Evolutionary conservation across 2,797 vertebrate species (phyloP).

Genomic region (Mormyrus proboscirostris): DNA sequence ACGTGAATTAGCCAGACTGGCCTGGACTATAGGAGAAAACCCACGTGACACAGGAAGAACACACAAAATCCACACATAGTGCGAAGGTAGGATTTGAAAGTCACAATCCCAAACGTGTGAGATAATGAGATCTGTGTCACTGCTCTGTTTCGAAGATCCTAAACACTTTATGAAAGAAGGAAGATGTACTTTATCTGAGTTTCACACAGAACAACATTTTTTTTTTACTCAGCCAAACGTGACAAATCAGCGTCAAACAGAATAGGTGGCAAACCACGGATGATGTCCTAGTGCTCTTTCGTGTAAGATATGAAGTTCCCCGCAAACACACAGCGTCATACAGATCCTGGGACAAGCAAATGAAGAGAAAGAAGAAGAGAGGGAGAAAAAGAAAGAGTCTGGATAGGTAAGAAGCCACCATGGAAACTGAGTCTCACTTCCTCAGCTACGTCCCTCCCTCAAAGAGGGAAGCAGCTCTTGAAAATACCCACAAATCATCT

Average conservation of each 20-base stretch:
- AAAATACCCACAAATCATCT: neutral
- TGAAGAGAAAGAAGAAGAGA: neutral
- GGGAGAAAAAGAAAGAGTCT: neutral
- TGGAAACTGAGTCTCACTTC: neutral
- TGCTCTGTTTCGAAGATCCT: neutral
- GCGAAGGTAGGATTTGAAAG: neutral
- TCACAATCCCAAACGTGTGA: neutral
- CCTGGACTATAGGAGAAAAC: neutral
- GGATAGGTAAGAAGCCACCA: neutral
- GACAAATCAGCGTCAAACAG: neutral
- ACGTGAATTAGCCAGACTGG: neutral
- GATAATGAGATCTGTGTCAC: neutral
- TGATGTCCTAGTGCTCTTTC: neutral
- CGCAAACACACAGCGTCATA: neutral
- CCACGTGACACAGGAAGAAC: neutral
- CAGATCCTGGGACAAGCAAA: neutral
- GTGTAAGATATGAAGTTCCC: neutral
- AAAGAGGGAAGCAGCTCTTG: neutral
- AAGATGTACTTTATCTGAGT: neutral
- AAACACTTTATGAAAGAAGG: neutral
- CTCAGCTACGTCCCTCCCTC: neutral
- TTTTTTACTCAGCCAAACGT: neutral
- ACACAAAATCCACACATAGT: neutral
- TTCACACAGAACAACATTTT: neutral
- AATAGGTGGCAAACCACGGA: neutral